A percentile compares a stretch with the other conserved stretches of the same genome.
Conservation (phyloP, 53 echinoderm and acorn worm species). For the Crossaster papposus region DNA sequence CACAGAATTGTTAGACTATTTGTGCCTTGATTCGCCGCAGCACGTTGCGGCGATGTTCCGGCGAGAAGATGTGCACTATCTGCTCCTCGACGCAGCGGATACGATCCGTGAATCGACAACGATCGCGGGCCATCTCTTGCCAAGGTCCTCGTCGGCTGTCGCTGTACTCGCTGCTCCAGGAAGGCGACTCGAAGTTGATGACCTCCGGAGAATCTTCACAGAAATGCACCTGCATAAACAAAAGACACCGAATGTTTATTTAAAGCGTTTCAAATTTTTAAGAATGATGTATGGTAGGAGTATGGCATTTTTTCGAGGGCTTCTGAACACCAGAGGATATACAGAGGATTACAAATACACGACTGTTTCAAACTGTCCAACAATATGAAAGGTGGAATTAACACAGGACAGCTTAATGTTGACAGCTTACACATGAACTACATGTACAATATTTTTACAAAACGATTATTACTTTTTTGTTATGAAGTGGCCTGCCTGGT, state of each 20-base stretch:
- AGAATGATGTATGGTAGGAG: too few species aligned
- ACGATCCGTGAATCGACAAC: slow-evolving; percentile 72
- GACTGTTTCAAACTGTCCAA: too few species aligned
- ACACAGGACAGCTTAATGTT: too few species aligned
- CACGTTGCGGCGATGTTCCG: slow-evolving; percentile 68
- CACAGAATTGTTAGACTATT: not conserved
- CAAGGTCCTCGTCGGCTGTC: slow-evolving; percentile 69
- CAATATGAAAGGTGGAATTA: too few species aligned
- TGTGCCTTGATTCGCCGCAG: slow-evolving; percentile 22
- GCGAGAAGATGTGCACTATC: slow-evolving; percentile 63
- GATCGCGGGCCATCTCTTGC: slow-evolving; percentile 73
- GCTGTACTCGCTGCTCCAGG: slow-evolving; percentile 62
- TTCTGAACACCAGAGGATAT: too few species aligned
- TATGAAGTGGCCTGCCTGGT: not conserved
- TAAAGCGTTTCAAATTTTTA: too few species aligned
- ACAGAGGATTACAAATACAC: too few species aligned
- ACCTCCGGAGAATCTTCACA: slow-evolving; percentile 48
- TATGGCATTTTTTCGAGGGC: too few species aligned
- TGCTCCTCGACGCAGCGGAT: slow-evolving; percentile 46
- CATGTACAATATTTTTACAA: not conserved
- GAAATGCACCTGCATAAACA: slow-evolving; percentile 68
- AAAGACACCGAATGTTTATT: too few species aligned
- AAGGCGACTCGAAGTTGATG: slow-evolving; percentile 58
- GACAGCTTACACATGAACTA: too few species aligned
- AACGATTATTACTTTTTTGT: slow-evolving; percentile 24